These are phyloP conservation scores for Drosophila teissieri DNA, from an alignment of 1,140 invertebrate genomes.

Conservation along the genomic window DNA sequence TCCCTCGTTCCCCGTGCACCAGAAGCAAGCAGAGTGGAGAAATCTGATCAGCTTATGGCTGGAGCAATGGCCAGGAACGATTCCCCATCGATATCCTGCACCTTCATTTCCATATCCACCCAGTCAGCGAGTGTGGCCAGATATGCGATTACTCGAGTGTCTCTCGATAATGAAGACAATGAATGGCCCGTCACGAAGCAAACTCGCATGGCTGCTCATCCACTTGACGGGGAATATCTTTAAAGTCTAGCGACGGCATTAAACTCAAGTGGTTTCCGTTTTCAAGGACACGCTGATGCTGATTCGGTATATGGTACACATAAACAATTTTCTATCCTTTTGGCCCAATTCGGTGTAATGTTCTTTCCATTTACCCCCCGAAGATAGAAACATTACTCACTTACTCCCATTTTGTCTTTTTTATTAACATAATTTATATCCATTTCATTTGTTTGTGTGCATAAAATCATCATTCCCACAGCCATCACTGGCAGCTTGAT, in stretches of 20 bases:
- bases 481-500: conserved; percentile 5
- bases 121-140: conserved; percentile 46
- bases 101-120: conserved; percentile 5
- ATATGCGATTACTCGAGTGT: conserved; percentile 39
- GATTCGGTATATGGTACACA: too few species aligned
- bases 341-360: too few species aligned
- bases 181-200: conserved; percentile 42
- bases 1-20: conserved; percentile 1
- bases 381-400: neutral
- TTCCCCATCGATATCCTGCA: neutral
- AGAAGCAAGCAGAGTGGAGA: neutral
- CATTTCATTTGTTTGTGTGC: neutral
- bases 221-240: conserved; percentile 4
- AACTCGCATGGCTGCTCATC: conserved; percentile 7
- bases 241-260: conserved; percentile 27
- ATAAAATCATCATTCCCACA: neutral
- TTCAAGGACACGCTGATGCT: conserved; percentile 11
- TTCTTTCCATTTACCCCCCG: too few species aligned
- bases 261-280: conserved; percentile 20
- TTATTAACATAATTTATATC: neutral
- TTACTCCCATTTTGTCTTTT: too few species aligned
- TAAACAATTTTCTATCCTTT: too few species aligned
- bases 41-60: conserved; percentile 70
- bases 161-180: conserved; percentile 55
- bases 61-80: conserved; percentile 20